These are phyloP conservation scores for Dynastes tityus DNA, from an alignment of 2,888 invertebrate species.

Conservation along the genomic window DNA sequence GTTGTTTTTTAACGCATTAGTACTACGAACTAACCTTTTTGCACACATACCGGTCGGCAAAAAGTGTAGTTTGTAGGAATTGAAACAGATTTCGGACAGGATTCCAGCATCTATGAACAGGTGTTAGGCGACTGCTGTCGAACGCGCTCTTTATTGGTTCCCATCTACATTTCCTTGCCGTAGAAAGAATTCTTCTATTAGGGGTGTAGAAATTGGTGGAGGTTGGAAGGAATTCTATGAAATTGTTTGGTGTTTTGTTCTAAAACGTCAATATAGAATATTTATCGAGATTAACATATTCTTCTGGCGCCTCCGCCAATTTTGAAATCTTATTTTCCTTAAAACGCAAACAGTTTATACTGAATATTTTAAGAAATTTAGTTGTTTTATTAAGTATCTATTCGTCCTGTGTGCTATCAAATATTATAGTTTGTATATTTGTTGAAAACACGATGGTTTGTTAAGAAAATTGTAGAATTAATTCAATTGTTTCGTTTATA, in stretches of 20 bases:
- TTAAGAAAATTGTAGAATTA: too few species aligned
- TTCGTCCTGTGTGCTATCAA: too few species aligned
- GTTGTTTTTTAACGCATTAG: constrained; percentile 48
- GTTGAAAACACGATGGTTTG: too few species aligned
- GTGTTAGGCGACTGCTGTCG: constrained; percentile 47
- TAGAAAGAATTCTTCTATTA: constrained; percentile 33
- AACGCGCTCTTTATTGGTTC: not conserved
- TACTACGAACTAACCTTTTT: constrained; percentile 61
- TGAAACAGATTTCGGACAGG: constrained; percentile 60
- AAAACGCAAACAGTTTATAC: not conserved
- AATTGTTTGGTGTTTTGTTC: not conserved
- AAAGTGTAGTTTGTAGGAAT: constrained; percentile 66
- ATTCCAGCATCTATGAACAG: constrained; percentile 53
- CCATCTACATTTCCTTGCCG: constrained; percentile 27
- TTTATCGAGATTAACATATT: not conserved
- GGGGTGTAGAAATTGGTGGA: constrained; percentile 4
- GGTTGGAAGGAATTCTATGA: not conserved
- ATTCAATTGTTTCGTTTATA: too few species aligned
- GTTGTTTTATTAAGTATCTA: too few species aligned
- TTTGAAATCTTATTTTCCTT: not conserved
- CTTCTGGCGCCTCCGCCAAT: constrained; percentile 27
- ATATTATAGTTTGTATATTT: too few species aligned
- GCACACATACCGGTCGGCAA: constrained; percentile 54
- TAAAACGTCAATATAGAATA: not conserved
- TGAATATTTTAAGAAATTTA: too few species aligned